Conservation (phyloP, 2,797 vertebrate genomes). For the Morus bassanus region DNA sequence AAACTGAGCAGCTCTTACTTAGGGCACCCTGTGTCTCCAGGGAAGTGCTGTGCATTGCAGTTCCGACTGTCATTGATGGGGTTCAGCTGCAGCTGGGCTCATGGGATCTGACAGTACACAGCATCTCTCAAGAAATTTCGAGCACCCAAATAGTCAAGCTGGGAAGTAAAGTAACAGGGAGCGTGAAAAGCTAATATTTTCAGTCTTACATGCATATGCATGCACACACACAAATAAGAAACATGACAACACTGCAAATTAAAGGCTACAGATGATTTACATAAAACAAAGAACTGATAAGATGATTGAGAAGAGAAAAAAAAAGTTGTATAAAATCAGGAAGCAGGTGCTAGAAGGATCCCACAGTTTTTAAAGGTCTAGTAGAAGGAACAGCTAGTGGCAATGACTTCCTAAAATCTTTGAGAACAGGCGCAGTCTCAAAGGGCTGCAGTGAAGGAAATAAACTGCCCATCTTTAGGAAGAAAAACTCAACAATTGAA, state of each 20-base stretch:
- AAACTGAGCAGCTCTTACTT: neutral
- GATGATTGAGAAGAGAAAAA: neutral
- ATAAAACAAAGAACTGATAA: neutral
- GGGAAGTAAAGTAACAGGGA: neutral
- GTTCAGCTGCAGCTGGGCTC: neutral
- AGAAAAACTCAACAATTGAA: slow-evolving; percentile 5
- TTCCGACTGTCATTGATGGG: neutral
- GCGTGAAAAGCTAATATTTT: neutral
- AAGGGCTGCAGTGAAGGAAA: slow-evolving; percentile 27
- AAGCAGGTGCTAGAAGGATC: neutral
- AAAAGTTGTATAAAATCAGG: neutral
- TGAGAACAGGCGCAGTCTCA: neutral
- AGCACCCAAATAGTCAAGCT: neutral
- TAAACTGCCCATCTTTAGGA: neutral
- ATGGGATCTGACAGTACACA: neutral
- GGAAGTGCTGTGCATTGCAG: neutral
- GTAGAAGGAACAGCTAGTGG: neutral
- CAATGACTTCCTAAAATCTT: neutral
- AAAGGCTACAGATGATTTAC: neutral
- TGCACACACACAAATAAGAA: neutral
- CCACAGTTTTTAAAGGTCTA: neutral
- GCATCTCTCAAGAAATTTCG: neutral
- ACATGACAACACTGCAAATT: neutral
- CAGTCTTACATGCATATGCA: neutral
- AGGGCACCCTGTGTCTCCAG: neutral